A percentile compares a stretch with the other conserved stretches of the same genome.
Evolutionary conservation across 2,113 vertebrate genomes (phyloP).

Genomic region (Callopanchax toddi): DNA sequence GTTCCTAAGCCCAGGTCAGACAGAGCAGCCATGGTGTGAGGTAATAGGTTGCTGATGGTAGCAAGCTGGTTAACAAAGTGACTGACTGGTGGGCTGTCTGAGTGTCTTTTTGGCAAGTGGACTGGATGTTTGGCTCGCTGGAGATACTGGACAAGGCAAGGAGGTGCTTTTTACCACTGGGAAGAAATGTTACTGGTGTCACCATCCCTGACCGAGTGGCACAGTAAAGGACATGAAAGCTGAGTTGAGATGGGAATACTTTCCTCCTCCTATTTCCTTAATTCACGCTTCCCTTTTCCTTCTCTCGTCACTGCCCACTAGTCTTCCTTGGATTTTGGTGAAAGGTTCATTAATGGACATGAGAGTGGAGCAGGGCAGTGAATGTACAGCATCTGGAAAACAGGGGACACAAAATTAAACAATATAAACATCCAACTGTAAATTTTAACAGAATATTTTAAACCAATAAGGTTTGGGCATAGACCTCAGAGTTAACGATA

Average conservation of each 20-base stretch:
- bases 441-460: neutral
- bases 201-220: constrained; percentile 77
- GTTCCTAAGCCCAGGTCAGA: constrained; percentile 70
- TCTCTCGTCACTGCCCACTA: constrained; percentile 42
- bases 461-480: too few relatives aligned
- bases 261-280: constrained; percentile 30
- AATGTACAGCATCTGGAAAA: constrained; percentile 75
- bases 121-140: constrained; percentile 40
- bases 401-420: constrained; percentile 14
- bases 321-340: constrained; percentile 48
- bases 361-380: constrained; percentile 38
- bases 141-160: constrained; percentile 31
- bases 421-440: neutral
- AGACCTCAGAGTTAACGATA: too few relatives aligned
- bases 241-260: constrained; percentile 38
- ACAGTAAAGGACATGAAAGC: constrained; percentile 38
- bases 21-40: constrained; percentile 77
- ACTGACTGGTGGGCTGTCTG: constrained; percentile 45
- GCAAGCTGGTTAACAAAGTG: constrained; percentile 50
- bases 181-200: constrained; percentile 61
- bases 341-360: constrained; percentile 63
- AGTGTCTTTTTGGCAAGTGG: constrained; percentile 29
- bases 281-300: constrained; percentile 20
- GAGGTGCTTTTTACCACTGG: constrained; percentile 52
- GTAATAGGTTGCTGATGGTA: constrained; percentile 68